These are phyloP conservation scores for Theristicus caerulescens DNA, from an alignment of 2,113 vertebrate genomes.

Conservation along the genomic window DNA sequence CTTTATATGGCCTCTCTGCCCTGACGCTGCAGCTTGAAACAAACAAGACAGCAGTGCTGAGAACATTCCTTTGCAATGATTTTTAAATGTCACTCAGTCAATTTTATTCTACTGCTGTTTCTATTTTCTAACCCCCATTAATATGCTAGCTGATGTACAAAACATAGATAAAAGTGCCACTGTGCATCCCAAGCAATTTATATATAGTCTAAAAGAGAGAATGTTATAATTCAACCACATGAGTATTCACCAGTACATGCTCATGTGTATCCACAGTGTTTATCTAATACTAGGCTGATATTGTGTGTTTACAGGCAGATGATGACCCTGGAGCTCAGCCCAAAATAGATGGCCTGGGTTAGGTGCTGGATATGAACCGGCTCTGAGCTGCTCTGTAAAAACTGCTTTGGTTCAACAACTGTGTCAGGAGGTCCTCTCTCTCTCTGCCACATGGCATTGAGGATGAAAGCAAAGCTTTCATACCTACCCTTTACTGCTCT, in stretches of 20 bases:
- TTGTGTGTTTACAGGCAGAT: neutral
- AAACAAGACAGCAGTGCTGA: constrained; percentile 43
- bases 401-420: neutral
- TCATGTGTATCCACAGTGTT: neutral
- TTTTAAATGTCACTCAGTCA: constrained; percentile 53
- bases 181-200: constrained; percentile 2
- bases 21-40: neutral
- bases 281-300: neutral
- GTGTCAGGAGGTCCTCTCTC: neutral
- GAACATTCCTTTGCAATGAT: constrained; percentile 63
- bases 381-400: neutral
- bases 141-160: neutral
- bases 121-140: constrained; percentile 25
- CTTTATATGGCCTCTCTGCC: constrained; percentile 29
- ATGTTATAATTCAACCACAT: neutral
- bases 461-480: neutral
- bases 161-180: constrained; percentile 2
- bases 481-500: neutral
- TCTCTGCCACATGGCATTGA: neutral
- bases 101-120: constrained; percentile 17
- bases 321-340: neutral
- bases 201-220: neutral
- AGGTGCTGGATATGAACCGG: neutral
- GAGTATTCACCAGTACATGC: neutral
- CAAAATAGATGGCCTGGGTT: neutral